Base-by-base conservation (phyloP, 2,888 invertebrate genomes). In the Tupiocoris notatus region DNA sequence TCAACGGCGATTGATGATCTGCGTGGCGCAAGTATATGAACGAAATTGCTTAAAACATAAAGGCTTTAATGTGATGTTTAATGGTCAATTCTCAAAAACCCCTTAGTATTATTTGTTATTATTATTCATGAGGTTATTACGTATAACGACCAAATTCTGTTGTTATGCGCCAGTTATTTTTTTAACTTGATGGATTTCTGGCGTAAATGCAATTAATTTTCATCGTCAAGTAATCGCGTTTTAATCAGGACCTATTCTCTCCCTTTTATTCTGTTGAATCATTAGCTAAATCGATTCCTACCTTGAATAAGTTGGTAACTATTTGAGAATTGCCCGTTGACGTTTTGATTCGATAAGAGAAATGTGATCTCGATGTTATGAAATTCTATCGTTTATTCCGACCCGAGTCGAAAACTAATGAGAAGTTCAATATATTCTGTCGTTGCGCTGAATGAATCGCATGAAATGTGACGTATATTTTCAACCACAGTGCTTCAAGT, bases 1-100 rank as follows among this genome's bases (percentile, higher is more conserved):
- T 73, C 62, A 73, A 73, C 73, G 73, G 73, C 16, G 73, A 73
- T 23, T 70, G 25, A 65, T n/a, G 63, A n/a, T 39, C 3, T 39
- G 39, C 39, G 12, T 7, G 3, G 12, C 12, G 39, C 39, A 39
- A 39, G 3, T 3, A 3, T 39, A 39, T 39, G 3, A n/a, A n/a
- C n/a, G n/a, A n/a, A n/a, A 39, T 39, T 39, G 39, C 12, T 39
- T 3, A 12, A 3, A 7, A 39, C 3, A 12, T 39, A 39, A 7
- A 39, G 12, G 39, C 12, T 7, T 39, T 39, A 39, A 39, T 39
- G 39, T 12, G 12, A n/a, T n/a, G n/a, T n/a, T 39, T 39, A 39
- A 7, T 39, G 39, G 39, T 7, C 39, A 39, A 39, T 39, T 39
- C 39, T 39, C 39, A 39, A n/a, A n/a, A n/a, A n/a, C n/a, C n/a